These are phyloP conservation scores for Rhea americana DNA, from an alignment of 2,113 vertebrate species.

Conservation along the genomic window DNA sequence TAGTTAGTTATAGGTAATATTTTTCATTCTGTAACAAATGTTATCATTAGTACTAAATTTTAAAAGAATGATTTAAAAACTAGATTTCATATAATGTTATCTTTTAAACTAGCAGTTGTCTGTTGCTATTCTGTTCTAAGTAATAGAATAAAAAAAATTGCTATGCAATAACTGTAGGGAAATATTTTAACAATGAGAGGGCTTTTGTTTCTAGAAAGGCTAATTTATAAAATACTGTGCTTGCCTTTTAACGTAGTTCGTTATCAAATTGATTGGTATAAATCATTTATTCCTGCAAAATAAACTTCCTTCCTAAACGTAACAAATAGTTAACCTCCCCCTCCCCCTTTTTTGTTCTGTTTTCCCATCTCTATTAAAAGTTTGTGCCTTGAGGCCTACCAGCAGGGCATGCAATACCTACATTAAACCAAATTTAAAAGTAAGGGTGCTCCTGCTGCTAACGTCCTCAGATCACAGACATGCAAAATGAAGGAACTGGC, in stretches of 20 bases:
- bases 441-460: conserved; percentile 83
- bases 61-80: neutral
- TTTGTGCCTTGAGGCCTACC: conserved; percentile 81
- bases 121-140: neutral
- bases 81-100: neutral
- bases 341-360: conserved; percentile 46
- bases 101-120: neutral
- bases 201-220: neutral
- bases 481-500: conserved; percentile 82
- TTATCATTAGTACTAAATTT: neutral
- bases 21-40: neutral
- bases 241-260: neutral
- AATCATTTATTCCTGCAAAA: neutral
- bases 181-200: neutral
- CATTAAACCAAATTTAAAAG: conserved; percentile 85
- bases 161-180: neutral
- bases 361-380: conserved; percentile 72
- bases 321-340: conserved; percentile 63
- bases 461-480: conserved; percentile 79
- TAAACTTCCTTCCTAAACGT: conserved; percentile 29
- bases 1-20: neutral
- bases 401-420: conserved; percentile 80
- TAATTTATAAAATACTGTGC: neutral
- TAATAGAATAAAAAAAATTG: neutral
- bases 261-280: neutral